Base-by-base conservation (phyloP, 2,888 invertebrate genomes). In the Torymus auratus region DNA sequence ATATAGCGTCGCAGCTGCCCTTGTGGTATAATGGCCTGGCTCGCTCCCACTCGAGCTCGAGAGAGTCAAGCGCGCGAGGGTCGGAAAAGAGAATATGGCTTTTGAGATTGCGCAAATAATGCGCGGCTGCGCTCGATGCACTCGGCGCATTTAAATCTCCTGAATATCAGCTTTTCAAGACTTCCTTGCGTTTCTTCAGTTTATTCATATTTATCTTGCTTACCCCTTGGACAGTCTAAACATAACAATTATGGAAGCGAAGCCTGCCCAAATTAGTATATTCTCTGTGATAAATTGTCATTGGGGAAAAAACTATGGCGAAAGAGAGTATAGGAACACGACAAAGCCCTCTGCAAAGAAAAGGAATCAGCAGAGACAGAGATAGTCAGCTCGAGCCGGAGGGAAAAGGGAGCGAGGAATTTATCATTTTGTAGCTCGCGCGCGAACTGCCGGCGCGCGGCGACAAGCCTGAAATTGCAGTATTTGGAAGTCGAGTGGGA, bases 391-490 rank as follows among this genome's bases (percentile, higher is more conserved):
- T 28, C 28, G 28, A 60, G 64, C 56, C 60, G n/a, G 68, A 72
- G 58, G 53, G 60, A 60, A 23, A 20, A 56, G 70, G 55, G 69
- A 28, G 28, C 83, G 83, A 85, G 85, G 87, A 88, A 88, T 89
- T 89, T 88, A 89, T 89, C 88, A 89, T 89, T 88, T 87, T 85
- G 85, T 85, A 84, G 86, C 83, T 84, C 58, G 28, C 28, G 87
- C 86, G 84, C 85, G 84, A 80, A 80, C 74, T 76, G 72, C 71
- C 71, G 23, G 53, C 60, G 85, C 84, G 85, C 28, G 28, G 85
- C 86, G 87, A 88, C 88, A 85, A 87, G 86, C 86, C 87, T 88
- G 88, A 88, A 88, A 89, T 88, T 88, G 88, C 88, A 88, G 87
- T 88, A 89, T 89, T 89, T 85, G 86, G 86, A 85, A 87, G 86